Base-by-base conservation (phyloP, 1,140 invertebrate species). In the Elysia chlorotica region DNA sequence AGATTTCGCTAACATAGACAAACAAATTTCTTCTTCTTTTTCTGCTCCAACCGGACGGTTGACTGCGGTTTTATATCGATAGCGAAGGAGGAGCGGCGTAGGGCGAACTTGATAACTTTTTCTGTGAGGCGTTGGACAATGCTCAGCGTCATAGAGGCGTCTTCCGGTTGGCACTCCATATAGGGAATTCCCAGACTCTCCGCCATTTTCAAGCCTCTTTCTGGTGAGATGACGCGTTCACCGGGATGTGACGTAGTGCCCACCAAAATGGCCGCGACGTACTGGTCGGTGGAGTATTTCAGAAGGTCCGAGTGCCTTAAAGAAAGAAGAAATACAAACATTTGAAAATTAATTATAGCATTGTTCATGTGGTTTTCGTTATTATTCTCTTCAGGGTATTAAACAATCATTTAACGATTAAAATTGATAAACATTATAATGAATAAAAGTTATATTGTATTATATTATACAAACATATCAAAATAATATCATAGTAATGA, bases 111-210 rank as follows among this genome's bases (percentile, higher is more conserved):
- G 35, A 1, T 41, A 1, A 65, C n/a, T 2, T 33, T 23, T 23
- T 65, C 63, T 5, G 10, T 65, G 5, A 68, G 48, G 21, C 66
- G 53, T 25, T 56, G 66, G 35, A 68, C 48, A 28, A 68, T 30
- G 2, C 38, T 48, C 14, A 48, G 31, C 17, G 48, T 56, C 48
- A 31, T 68, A 1, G 35, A n/a, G 10, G 53, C 66, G 35, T 68
- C 48, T 30, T 68, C 48, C 2, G 48, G 25, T 38, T 3, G 2
- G 10, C 41, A 54, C 30, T 68, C 66, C 28, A 56, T 54, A 35
- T 68, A 68, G 21, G 41, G 2, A 1, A 68, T 56, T 17, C 48
- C 48, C 2, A 68, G 48, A 54, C 30, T 56, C 17, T 56, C 66
- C 0, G 66, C 66, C 38, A 48, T n/a, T 48, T 48, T 56, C 1